Conservation (phyloP, 2,888 invertebrate species). For the Amphimallon solstitiale region DNA sequence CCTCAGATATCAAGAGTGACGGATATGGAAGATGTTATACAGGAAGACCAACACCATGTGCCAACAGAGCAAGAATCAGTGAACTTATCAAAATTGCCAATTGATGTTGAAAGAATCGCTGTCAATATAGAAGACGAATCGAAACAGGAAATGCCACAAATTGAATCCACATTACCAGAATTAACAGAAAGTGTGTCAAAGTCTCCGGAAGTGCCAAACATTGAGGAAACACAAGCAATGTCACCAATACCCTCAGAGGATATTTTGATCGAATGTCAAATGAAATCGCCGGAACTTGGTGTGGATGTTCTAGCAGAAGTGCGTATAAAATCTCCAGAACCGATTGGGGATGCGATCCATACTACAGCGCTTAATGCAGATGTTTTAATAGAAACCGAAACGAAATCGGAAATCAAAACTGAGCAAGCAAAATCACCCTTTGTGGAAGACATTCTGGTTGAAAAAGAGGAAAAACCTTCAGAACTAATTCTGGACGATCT, state of each 20-base stretch:
- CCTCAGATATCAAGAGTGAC: too few relatives aligned
- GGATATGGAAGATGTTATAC: background rate
- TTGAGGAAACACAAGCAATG: too few relatives aligned
- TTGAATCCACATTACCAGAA: background rate
- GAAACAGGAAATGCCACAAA: background rate
- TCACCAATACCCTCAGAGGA: too few relatives aligned
- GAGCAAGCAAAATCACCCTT: too few relatives aligned
- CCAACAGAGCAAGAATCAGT: conserved; percentile 6
- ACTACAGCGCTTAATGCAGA: too few relatives aligned
- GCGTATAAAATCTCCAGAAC: background rate
- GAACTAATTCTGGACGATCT: too few relatives aligned
- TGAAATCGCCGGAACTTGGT: conserved; percentile 38
- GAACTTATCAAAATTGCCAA: conserved; percentile 19
- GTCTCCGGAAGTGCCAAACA: background rate
- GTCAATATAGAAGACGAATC: background rate
- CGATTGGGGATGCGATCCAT: background rate
- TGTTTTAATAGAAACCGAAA: background rate
- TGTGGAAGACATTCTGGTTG: too few relatives aligned
- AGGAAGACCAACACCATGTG: background rate
- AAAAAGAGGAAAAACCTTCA: too few relatives aligned
- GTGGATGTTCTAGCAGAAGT: background rate
- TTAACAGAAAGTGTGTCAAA: conserved; percentile 2
- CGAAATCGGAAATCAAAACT: too few relatives aligned
- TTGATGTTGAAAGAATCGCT: background rate
- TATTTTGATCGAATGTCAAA: conserved; percentile 6